Conservation (phyloP, 2,797 vertebrate species). For the Sebastes reedi region DNA sequence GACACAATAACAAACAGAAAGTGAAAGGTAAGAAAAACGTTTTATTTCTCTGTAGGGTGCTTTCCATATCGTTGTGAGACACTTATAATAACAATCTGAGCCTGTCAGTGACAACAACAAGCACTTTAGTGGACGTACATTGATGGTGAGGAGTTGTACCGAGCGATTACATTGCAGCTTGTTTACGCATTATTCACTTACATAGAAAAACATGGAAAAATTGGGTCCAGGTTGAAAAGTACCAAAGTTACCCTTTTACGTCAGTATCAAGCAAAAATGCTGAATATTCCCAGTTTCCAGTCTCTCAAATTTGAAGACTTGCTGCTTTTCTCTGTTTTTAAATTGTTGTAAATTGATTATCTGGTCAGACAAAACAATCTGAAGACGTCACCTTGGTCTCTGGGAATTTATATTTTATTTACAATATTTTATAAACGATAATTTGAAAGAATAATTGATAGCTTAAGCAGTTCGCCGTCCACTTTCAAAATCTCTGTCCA, state of each 20-base stretch:
- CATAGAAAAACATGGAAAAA: background rate
- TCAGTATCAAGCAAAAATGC: too few species aligned
- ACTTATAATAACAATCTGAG: background rate
- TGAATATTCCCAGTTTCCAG: too few species aligned
- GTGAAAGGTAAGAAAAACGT: background rate
- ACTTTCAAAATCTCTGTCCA: background rate
- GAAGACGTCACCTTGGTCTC: background rate
- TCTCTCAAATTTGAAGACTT: too few species aligned
- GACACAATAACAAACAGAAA: background rate
- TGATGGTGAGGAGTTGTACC: background rate
- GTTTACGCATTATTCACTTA: too few species aligned
- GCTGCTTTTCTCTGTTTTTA: too few species aligned
- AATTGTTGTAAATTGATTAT: too few species aligned
- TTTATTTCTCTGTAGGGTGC: background rate
- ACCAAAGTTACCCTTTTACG: fast-evolving
- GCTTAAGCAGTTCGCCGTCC: background rate
- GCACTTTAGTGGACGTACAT: background rate
- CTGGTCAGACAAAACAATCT: too few species aligned
- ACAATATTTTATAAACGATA: background rate
- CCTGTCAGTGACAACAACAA: background rate
- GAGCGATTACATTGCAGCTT: too few species aligned
- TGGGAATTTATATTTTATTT: background rate
- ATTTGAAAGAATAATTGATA: background rate
- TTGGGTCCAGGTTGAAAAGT: background rate
- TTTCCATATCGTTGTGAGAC: background rate